These are phyloP conservation scores for Pogonocichla stellata DNA, from an alignment of 2,113 vertebrate species.

Conservation along the genomic window DNA sequence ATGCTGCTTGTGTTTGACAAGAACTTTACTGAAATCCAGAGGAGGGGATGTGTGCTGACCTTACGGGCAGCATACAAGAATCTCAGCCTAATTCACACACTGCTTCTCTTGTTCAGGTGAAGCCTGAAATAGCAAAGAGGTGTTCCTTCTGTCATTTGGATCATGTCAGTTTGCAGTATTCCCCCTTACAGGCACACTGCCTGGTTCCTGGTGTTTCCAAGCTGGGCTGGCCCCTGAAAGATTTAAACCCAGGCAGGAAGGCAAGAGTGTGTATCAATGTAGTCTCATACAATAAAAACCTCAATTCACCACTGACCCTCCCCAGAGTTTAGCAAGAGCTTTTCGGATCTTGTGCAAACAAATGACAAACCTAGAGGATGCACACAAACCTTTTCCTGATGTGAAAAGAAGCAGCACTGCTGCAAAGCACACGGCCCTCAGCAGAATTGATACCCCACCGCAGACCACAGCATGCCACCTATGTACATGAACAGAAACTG, in stretches of 20 bases:
- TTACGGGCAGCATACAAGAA: neutral
- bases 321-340: neutral
- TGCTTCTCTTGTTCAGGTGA: neutral
- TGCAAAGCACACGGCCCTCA: constrained; percentile 19
- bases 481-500: constrained; percentile 69
- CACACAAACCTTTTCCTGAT: neutral
- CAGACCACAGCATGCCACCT: constrained; percentile 65
- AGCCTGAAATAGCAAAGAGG: neutral
- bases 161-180: neutral
- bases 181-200: neutral
- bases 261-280: neutral
- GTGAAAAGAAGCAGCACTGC: neutral
- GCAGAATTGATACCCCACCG: constrained; percentile 45
- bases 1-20: neutral
- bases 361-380: neutral
- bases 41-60: neutral
- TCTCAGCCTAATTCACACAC: neutral
- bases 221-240: neutral
- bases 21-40: neutral
- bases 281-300: neutral
- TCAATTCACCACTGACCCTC: neutral
- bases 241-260: neutral
- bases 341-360: neutral
- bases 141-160: neutral
- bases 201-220: neutral